Evolutionary conservation across 2,113 vertebrate species (phyloP).

Genomic region (Upupa epops): DNA sequence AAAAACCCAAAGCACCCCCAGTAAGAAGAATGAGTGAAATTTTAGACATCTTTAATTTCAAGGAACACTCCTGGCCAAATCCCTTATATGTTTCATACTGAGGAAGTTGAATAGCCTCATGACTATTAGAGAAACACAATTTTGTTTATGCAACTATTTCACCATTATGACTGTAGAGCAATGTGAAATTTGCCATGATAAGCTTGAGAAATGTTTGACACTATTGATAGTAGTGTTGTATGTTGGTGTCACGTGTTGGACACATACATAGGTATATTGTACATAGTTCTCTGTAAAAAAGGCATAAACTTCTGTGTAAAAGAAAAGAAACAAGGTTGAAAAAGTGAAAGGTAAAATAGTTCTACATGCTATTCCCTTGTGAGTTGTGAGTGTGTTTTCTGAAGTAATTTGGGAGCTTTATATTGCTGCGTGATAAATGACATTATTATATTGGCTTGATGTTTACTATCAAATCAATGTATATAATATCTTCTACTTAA

Average conservation of each 20-base stretch:
- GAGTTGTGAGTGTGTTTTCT: not conserved
- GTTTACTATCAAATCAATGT: not conserved
- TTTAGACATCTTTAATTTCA: not conserved
- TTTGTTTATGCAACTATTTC: not conserved
- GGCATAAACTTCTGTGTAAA: not conserved
- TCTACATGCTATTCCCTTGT: not conserved
- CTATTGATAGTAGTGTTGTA: not conserved
- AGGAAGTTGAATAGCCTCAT: not conserved
- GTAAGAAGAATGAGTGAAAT: not conserved
- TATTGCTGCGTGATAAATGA: not conserved
- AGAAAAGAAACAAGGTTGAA: not conserved
- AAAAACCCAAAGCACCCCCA: not conserved
- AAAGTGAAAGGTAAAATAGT: not conserved
- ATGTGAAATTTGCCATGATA: not conserved
- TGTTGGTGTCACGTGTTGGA: not conserved
- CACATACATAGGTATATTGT: not conserved
- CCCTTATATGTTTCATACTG: not conserved
- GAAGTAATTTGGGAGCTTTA: not conserved
- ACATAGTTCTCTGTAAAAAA: not conserved
- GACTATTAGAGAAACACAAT: not conserved
- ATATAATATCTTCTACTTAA: not conserved
- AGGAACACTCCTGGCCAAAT: not conserved
- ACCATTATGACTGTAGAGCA: not conserved
- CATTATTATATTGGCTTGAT: not conserved
- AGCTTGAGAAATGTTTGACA: not conserved